phyloP scores from a whole-genome alignment of 2,888 invertebrate species.

The Drosophila paranaensis region DNA sequence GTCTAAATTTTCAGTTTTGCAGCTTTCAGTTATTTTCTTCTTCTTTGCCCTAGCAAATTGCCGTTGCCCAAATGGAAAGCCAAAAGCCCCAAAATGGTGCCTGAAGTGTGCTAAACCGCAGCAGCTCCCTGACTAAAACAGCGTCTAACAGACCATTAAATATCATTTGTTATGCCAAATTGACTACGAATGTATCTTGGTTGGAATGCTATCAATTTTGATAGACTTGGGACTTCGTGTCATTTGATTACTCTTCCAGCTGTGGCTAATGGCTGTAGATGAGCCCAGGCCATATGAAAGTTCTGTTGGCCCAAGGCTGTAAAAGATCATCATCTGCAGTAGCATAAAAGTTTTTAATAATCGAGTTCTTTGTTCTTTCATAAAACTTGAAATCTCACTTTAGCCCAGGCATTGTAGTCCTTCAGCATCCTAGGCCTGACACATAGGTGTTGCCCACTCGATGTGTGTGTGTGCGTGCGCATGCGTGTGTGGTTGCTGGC shows the following conservation, averaged over 20 bases:
- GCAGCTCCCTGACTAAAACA: constrained; percentile 21
- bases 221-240: background rate
- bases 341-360: background rate
- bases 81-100: constrained; percentile 27
- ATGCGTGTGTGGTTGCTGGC: constrained; percentile 4
- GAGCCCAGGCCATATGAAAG: background rate
- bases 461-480: background rate
- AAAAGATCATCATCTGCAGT: background rate
- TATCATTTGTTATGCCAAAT: constrained; percentile 33
- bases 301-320: background rate
- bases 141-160: constrained; percentile 38
- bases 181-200: constrained; percentile 2
- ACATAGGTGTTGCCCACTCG: constrained; percentile 1
- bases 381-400: too few relatives aligned
- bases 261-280: background rate
- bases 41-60: constrained; percentile 17
- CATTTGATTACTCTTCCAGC: background rate
- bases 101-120: constrained; percentile 32
- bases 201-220: background rate
- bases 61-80: constrained; percentile 36
- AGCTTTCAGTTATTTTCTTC: background rate
- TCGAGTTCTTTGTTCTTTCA: too few relatives aligned
- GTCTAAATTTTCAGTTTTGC: background rate
- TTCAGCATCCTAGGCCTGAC: background rate
- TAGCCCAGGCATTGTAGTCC: too few relatives aligned